Conservation (phyloP, 2,113 vertebrate species). For the Epinephelus lanceolatus region DNA sequence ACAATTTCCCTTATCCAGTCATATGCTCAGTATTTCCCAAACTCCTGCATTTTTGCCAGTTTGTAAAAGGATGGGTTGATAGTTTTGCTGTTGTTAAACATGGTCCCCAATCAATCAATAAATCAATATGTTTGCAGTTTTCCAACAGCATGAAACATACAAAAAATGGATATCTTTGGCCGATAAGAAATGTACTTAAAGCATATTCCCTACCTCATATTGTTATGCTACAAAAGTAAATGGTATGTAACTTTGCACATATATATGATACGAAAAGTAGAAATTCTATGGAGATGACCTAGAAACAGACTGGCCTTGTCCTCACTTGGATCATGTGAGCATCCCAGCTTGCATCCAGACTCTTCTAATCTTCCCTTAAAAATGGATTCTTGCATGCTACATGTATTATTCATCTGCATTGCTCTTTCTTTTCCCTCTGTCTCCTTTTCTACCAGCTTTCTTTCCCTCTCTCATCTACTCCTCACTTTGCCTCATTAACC, state of each 20-base stretch:
- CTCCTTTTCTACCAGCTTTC: conserved; percentile 55
- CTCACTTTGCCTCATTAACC: conserved; percentile 76
- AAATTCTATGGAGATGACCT: conserved; percentile 67
- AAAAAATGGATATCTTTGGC: no score
- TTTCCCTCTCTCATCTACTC: conserved; percentile 51
- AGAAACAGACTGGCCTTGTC: conserved; percentile 68
- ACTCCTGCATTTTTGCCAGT: no score
- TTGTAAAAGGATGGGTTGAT: no score
- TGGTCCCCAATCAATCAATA: no score
- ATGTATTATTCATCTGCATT: conserved; percentile 78
- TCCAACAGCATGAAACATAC: no score
- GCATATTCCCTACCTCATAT: background rate
- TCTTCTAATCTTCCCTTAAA: conserved; percentile 76
- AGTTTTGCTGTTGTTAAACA: no score
- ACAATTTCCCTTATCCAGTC: no score
- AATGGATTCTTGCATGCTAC: conserved; percentile 66
- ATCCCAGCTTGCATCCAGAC: conserved; percentile 65
- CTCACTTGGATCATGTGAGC: conserved; percentile 66
- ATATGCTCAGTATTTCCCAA: no score
- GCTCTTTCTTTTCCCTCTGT: conserved; percentile 52
- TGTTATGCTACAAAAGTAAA: background rate
- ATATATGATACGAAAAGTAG: conserved; percentile 18
- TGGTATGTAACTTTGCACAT: background rate
- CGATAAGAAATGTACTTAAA: no score
- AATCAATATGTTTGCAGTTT: no score